Conservation (phyloP, 2,797 vertebrate genomes). For the Oreonectes daqikongensis region DNA sequence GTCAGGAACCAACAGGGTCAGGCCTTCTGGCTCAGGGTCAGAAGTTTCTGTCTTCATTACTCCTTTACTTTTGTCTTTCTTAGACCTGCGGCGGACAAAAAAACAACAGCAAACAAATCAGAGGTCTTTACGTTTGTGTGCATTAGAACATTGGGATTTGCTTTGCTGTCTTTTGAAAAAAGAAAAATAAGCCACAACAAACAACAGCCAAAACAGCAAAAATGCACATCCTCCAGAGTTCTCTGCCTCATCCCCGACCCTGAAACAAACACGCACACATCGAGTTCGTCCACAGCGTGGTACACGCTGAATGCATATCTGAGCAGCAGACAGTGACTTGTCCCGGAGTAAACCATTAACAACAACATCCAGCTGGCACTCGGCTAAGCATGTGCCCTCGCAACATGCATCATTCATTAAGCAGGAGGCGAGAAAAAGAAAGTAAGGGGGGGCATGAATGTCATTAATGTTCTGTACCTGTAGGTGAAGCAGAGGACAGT, state of each 20-base stretch:
- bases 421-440: not conserved
- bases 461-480: slow-evolving; percentile 29
- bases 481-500: slow-evolving; percentile 6
- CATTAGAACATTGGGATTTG: not conserved
- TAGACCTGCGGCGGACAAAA: slow-evolving; percentile 80
- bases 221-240: not conserved
- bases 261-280: not conserved
- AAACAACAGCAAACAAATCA: not conserved
- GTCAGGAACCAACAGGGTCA: slow-evolving; percentile 96
- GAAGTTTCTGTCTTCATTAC: slow-evolving; percentile 89
- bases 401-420: slow-evolving; percentile 37
- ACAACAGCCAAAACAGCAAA: slow-evolving; percentile 3
- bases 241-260: not conserved
- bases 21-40: slow-evolving; percentile 94
- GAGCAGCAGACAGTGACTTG: slow-evolving; percentile 36
- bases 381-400: slow-evolving; percentile 4
- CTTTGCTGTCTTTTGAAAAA: not conserved
- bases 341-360: slow-evolving; percentile 43
- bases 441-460: not conserved
- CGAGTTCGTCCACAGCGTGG: not conserved
- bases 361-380: slow-evolving; percentile 43
- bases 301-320: not conserved
- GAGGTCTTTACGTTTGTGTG: not conserved
- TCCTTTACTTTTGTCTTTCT: slow-evolving; percentile 97
- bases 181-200: no score